A percentile compares a stretch with the other conserved stretches of the same genome.
These are phyloP conservation scores for Peromyscus leucopus DNA, from an alignment of 2,113 vertebrate genomes.

Conservation along the genomic window DNA sequence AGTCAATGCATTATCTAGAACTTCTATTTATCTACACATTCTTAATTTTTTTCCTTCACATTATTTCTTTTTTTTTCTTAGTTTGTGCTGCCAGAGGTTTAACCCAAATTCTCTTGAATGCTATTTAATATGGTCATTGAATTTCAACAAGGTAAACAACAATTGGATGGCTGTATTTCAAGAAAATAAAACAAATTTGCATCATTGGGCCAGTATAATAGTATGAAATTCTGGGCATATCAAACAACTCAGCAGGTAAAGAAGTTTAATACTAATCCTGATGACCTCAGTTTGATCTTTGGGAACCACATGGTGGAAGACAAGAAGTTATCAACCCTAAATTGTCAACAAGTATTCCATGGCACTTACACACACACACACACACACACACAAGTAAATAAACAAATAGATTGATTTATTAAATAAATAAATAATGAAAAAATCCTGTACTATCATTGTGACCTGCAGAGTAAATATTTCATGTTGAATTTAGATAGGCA, in stretches of 20 bases:
- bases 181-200: not conserved
- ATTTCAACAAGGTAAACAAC: not conserved
- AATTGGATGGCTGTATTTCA: not conserved
- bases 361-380: not conserved
- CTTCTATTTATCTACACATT: not conserved
- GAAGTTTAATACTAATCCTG: not conserved
- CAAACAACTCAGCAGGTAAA: not conserved
- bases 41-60: slow-evolving; percentile 11
- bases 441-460: not conserved
- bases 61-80: not conserved
- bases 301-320: too few species aligned
- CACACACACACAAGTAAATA: not conserved
- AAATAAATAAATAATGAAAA: not conserved
- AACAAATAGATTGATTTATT: not conserved
- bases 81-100: not conserved
- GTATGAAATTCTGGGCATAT: not conserved
- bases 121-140: not conserved
- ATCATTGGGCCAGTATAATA: not conserved
- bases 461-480: not conserved
- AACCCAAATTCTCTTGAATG: not conserved
- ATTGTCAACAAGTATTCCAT: not conserved
- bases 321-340: not conserved
- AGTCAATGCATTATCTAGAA: not conserved
- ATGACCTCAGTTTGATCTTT: not conserved
- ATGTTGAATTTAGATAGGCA: not conserved